Conservation (phyloP, 1,140 invertebrate species). For the silkworm (Bombyx mori) region DNA sequence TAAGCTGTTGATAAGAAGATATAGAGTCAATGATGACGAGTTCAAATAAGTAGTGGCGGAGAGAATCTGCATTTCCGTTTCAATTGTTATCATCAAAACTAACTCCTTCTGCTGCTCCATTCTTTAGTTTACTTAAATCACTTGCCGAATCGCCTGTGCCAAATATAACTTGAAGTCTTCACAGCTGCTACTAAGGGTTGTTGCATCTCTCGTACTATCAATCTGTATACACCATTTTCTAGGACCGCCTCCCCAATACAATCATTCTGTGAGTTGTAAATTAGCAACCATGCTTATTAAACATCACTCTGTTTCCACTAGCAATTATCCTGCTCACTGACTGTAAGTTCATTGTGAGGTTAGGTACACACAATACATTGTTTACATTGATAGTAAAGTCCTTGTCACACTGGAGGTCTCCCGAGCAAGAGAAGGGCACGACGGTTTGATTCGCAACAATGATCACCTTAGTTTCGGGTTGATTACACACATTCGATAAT, state of each 20-base stretch:
- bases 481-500: conserved; percentile 14
- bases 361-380: conserved; percentile 21
- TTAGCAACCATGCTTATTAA: conserved; percentile 17
- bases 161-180: conserved; percentile 10
- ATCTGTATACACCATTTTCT: conserved; percentile 21
- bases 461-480: conserved; percentile 21
- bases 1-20: too few relatives aligned
- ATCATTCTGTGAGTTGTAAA: conserved; percentile 20
- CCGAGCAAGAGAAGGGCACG: conserved; percentile 20
- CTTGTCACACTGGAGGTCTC: conserved; percentile 9
- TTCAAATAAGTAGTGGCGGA: too few relatives aligned
- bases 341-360: conserved; percentile 23
- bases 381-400: conserved; percentile 8
- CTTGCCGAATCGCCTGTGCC: conserved; percentile 13
- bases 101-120: conserved; percentile 19
- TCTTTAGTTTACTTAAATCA: too few relatives aligned
- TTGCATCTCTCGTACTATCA: conserved; percentile 12
- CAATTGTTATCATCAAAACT: conserved; percentile 18
- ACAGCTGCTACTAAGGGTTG: conserved; percentile 13
- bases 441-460: conserved; percentile 19
- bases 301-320: conserved; percentile 18
- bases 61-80: conserved; percentile 6
- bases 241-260: conserved; percentile 14
- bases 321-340: conserved; percentile 24
- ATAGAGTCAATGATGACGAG: too few relatives aligned